phyloP scores from a whole-genome alignment of 2,113 vertebrate species.

The Pedionomus torquatus region DNA sequence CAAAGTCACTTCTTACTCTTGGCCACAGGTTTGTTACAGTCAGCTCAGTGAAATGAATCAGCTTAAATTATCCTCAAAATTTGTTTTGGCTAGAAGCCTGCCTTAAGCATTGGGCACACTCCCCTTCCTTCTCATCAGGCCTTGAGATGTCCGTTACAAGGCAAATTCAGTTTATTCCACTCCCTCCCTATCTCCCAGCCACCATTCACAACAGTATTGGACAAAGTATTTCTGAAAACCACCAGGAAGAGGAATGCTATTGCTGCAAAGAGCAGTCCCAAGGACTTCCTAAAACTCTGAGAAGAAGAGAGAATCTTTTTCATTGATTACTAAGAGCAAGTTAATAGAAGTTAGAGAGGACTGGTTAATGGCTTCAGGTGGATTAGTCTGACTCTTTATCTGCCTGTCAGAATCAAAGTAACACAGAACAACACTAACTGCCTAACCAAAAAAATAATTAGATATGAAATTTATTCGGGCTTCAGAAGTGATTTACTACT shows the following conservation, averaged over 20 bases:
- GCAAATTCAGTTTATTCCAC: background rate
- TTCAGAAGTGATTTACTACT: background rate
- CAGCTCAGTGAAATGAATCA: background rate
- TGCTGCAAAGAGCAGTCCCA: background rate
- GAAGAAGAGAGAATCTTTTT: background rate
- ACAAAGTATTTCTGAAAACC: background rate
- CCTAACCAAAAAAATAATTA: background rate
- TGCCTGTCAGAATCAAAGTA: background rate
- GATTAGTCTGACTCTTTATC: background rate
- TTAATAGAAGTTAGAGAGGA: background rate
- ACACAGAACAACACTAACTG: background rate
- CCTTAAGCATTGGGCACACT: background rate
- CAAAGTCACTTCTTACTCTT: background rate
- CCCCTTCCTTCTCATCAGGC: background rate
- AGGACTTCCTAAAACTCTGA: background rate
- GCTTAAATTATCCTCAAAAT: background rate
- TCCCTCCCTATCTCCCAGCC: background rate
- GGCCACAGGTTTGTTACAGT: background rate
- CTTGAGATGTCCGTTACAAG: background rate
- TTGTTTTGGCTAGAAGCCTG: background rate
- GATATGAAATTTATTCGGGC: background rate
- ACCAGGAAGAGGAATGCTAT: background rate
- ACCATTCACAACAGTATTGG: background rate
- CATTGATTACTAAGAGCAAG: background rate
- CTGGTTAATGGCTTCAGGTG: background rate